phyloP scores from a whole-genome alignment of 2,113 vertebrate genomes.

The Burhinus bistriatus region DNA sequence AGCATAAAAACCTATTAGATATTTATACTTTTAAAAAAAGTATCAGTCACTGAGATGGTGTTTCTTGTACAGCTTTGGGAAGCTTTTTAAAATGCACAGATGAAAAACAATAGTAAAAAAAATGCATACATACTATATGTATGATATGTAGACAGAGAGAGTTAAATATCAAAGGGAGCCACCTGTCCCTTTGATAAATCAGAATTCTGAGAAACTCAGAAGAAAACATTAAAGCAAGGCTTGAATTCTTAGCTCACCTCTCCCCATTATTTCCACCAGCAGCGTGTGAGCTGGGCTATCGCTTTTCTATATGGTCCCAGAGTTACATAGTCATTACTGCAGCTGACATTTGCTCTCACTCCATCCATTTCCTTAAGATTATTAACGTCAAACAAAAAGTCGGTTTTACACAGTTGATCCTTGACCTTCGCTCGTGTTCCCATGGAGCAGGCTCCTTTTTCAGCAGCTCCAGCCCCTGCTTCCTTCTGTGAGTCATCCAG shows the following conservation, averaged over 20 bases:
- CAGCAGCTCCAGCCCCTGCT: not conserved
- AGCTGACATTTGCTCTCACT: slow-evolving; percentile 57
- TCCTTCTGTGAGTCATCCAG: slow-evolving; percentile 51
- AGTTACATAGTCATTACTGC: slow-evolving; percentile 41
- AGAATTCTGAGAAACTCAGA: not conserved
- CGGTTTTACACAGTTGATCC: slow-evolving; percentile 38
- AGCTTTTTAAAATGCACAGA: not conserved
- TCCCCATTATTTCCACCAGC: not conserved
- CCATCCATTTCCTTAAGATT: slow-evolving; percentile 55
- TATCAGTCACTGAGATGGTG: not conserved
- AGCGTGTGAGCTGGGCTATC: not conserved
- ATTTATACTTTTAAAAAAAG: not conserved
- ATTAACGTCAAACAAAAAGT: slow-evolving; percentile 57
- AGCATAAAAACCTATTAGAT: not conserved
- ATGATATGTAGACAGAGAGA: not conserved
- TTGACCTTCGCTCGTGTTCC: slow-evolving; percentile 33
- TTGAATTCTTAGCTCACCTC: not conserved
- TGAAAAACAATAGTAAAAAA: not conserved
- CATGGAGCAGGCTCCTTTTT: slow-evolving; percentile 27
- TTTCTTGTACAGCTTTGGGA: not conserved
- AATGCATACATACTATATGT: not conserved
- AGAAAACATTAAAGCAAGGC: not conserved
- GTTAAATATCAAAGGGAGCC: not conserved
- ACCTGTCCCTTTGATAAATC: not conserved
- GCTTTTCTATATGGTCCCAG: not conserved